Conservation (phyloP, 1,140 invertebrate species). For the Eupeodes corollae region DNA sequence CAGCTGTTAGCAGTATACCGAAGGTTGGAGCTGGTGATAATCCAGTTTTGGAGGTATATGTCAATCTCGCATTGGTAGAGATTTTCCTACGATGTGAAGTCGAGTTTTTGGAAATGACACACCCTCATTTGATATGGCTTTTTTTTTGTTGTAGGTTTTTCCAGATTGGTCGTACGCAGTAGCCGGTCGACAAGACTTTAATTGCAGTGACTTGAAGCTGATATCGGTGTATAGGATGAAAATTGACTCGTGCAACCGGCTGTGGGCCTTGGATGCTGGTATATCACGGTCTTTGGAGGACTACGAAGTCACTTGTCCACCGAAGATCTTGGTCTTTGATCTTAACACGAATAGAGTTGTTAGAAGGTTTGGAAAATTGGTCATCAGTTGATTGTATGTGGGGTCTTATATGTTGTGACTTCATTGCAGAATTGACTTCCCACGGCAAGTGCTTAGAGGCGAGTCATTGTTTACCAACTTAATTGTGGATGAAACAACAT, state of each 20-base stretch:
- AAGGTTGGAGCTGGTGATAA: slow-evolving; percentile 50
- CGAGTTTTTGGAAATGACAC: not conserved
- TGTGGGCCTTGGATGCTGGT: slow-evolving; percentile 62
- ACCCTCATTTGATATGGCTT: not conserved
- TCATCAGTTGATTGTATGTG: not conserved
- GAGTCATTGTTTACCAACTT: slow-evolving; percentile 64
- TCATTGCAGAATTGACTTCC: slow-evolving; percentile 40
- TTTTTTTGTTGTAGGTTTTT: slow-evolving; percentile 45
- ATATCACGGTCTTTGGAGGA: slow-evolving; percentile 62
- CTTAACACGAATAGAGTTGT: slow-evolving; percentile 55
- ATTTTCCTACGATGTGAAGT: not conserved
- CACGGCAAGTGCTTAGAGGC: slow-evolving; percentile 51
- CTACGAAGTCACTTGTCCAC: slow-evolving; percentile 60
- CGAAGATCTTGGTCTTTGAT: slow-evolving; percentile 70
- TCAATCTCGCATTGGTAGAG: not conserved
- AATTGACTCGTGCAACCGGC: slow-evolving; percentile 58
- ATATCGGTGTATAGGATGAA: slow-evolving; percentile 65
- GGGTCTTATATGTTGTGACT: not conserved
- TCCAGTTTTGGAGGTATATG: slow-evolving; percentile 48
- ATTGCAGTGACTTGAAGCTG: slow-evolving; percentile 58
- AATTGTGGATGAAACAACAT: slow-evolving; percentile 57
- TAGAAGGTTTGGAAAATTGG: slow-evolving; percentile 36
- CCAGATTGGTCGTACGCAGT: slow-evolving; percentile 69
- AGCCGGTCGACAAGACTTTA: slow-evolving; percentile 52
- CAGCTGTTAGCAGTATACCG: slow-evolving; percentile 56